Conservation (phyloP, 2,797 vertebrate species). For the Etheostoma nigrum region DNA sequence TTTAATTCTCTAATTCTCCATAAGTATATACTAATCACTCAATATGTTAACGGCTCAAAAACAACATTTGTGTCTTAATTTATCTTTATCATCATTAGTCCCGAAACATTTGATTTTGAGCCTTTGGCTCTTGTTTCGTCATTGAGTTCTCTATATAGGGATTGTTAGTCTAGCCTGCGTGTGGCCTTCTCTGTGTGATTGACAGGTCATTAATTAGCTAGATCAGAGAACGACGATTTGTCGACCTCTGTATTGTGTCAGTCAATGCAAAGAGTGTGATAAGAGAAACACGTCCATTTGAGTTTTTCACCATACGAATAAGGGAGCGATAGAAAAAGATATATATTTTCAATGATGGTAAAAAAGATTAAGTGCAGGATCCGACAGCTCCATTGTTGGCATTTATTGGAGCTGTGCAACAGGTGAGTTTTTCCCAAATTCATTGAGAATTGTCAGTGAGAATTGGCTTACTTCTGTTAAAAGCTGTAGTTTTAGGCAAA, state of each 20-base stretch:
- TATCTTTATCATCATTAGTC: neutral
- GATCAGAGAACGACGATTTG: neutral
- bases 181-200: slow-evolving; percentile 12
- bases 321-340: neutral
- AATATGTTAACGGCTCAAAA: neutral
- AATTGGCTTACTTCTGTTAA: neutral
- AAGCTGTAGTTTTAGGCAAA: slow-evolving; percentile 26
- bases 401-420: slow-evolving; percentile 10
- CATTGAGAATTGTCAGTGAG: slow-evolving; percentile 20
- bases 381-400: neutral
- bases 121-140: slow-evolving; percentile 1
- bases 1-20: neutral
- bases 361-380: slow-evolving; percentile 6
- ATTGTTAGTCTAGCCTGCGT: neutral
- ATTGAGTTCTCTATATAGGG: neutral
- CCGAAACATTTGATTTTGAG: neutral
- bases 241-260: neutral
- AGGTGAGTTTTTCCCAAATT: slow-evolving; percentile 22
- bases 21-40: neutral
- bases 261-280: neutral
- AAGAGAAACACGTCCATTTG: neutral
- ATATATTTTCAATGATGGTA: neutral
- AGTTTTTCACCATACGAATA: neutral
- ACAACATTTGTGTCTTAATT: too few relatives aligned
- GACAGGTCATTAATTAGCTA: slow-evolving; percentile 29